Evolutionary conservation across 2,888 invertebrate genomes (phyloP), one percentile per base, ranked within the genome.

Genomic region (Yponomeuta plumbellus): DNA sequence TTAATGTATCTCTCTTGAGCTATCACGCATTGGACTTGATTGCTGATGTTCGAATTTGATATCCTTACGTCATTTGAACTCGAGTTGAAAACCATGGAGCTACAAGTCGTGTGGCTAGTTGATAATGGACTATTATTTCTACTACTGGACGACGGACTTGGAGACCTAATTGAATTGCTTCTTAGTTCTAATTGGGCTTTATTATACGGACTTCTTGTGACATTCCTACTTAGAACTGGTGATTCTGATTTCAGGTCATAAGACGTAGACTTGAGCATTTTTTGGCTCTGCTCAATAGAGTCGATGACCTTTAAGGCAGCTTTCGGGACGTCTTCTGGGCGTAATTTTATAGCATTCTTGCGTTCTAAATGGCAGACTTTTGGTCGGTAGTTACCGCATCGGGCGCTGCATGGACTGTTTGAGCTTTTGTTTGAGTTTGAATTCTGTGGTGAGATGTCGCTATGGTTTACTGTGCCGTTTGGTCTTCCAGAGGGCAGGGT

Each of bases 31-130:
- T 92, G 92, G 10, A 92, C 89, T 76, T 86, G 86, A 73, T 91
- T 90, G 65, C 87, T 80, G 66, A 88, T 89, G 69, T 89, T 91
- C 39, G 91, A 91, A 75, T 81, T 91, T 34, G 91, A 91, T 80
- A 86, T 91, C 76, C 88, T 84, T 72, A 91, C 78, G 70, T 91
- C 90, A 68, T 90, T 91, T 72, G 89, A 91, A 74, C 90, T 91
- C 73, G 91, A 89, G 75, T 91, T 92, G 73, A 91, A 89, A n/a
- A 90, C 88, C 89, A 91, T 90, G 70, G 91, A 91, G 74, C 91
- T 91, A 80, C 91, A 91, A 22, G 92, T 91, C 23, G 92, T 92
- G 70, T 91, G 91, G 69, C 92, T 91, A 69, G 91, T 91, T 56
- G 92, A 91, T 11, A 91, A 75, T 52, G 91, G 91, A 74, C 91